A percentile compares a stretch with the other conserved stretches of the same genome.
Evolutionary conservation across 2,797 vertebrate genomes (phyloP).

Genomic region (Clangula hyemalis): DNA sequence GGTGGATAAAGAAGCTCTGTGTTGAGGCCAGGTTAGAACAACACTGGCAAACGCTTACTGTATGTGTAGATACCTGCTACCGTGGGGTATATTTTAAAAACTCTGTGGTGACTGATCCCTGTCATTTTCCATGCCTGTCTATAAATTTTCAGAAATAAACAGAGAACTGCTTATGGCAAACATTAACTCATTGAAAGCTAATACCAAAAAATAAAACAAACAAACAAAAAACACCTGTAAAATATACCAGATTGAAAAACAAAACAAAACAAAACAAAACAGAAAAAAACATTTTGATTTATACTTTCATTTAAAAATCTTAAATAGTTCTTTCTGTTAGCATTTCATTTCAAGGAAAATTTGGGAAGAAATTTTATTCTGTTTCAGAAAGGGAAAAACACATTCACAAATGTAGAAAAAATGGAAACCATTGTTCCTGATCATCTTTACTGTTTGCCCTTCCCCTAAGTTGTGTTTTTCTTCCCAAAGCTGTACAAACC

Average conservation of each 20-base stretch:
- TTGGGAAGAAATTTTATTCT: not conserved
- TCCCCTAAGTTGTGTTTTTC: not conserved
- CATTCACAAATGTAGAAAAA: not conserved
- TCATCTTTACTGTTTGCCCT: not conserved
- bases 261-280: no score
- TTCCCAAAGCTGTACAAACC: not conserved
- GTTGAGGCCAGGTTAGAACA: not conserved
- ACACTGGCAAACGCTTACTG: not conserved
- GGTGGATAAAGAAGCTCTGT: not conserved
- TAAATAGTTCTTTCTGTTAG: not conserved
- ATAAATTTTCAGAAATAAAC: not conserved
- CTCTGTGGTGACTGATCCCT: not conserved
- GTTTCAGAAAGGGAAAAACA: not conserved
- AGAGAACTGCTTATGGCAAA: not conserved
- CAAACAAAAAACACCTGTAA: not conserved
- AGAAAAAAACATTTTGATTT: not conserved
- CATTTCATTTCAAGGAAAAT: not conserved
- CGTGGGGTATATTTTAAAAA: not conserved
- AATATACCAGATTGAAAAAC: not conserved
- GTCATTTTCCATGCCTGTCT: not conserved
- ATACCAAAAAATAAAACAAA: not conserved
- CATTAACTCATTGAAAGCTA: not conserved
- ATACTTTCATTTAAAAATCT: not conserved
- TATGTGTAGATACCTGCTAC: not conserved
- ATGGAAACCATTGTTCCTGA: not conserved